Evolutionary conservation across 2,797 vertebrate species (phyloP), one percentile per base, ranked within the genome.

Genomic region (Vespertilio murinus): DNA sequence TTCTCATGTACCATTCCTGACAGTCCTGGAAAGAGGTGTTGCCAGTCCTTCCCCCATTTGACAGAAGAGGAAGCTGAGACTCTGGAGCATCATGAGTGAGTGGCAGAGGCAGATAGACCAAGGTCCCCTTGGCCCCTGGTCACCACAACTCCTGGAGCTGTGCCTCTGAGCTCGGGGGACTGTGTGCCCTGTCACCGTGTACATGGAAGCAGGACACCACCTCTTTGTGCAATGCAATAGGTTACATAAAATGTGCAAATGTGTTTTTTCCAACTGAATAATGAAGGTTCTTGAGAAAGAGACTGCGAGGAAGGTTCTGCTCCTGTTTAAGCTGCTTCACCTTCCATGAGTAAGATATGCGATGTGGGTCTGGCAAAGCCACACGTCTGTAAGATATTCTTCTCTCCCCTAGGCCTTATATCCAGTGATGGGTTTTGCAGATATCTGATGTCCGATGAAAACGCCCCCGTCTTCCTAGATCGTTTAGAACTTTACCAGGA

Each of bases 391-490:
- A 38, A 90, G 64, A 78, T 95, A 10, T 97, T 96, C 61, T 91
- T 97, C 94, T 75, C 30, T 56, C 49, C 79, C 70, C 30, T 92
- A 99, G 99, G 99, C 56, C 97, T 93, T 22, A 99, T 99, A 99
- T 99, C 99, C 93, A 99, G 99, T 14, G 99, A 99, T 77, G 99
- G 99, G 0, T 99, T 99, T 98, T 99, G 99, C 96, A 98, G 99
- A 93, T 99, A 99, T 91, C 98, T 99, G 97, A 99, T 99, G 99
- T 99, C 99, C 28, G 99, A 99, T 70, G 99, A 99, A 98, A 99
- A 99, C 23, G 99, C 99, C 1, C 99, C 99, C 0, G 99, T 99
- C 97, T 99, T 99, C 97, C 97, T 99, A 96, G 99, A 99, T 96
- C 99, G 99, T 22, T 98, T 99, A 97, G 99, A 99, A 97, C 97